Evolutionary conservation across 2,797 vertebrate genomes (phyloP), one percentile per base, ranked within the genome.

Genomic region (Leptodactylus fallax): DNA sequence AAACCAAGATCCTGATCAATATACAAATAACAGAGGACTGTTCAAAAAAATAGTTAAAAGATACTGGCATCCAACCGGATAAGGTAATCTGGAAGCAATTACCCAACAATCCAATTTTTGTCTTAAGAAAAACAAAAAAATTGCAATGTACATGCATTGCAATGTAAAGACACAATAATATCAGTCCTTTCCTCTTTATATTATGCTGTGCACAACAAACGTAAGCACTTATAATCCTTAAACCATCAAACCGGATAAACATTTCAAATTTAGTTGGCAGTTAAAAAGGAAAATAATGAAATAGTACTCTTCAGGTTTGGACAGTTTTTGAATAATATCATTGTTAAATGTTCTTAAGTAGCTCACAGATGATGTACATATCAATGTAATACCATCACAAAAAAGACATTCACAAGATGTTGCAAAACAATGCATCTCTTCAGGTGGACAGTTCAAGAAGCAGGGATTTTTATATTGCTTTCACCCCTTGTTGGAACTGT

Each of bases 331-430:
- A 81, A 81, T 81, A 21, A 63, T 81, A 63, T 36, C 58, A 21
- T 81, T 81, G 79, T 81, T 63, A 45, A 63, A 23, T 36, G 23
- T 81, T 63, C 27, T 63, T n/a, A 63, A 81, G 23, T 25, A 67
- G 60, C 61, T 9, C 36, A 67, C 3, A 10, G 21, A 51, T 16
- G 12, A 67, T 53, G 45, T 9, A 51, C 45, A 47, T 23, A 67
- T 49, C 13, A 65, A 8, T 65, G 80, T 67, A 65, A 81, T 81
- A 51, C 61, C 47, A 65, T 67, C 36, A 81, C 58, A 81, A 81
- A 58, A 79, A 45, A 69, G 63, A 82, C 63, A 67, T 82, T 82
- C 61, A 51, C 47, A 53, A 63, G 27, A 63, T 81, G 36, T 27
- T 21, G 4, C 12, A 17, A 58, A 61, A 67, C 61, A 82, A 82